phyloP scores from a whole-genome alignment of 1,140 invertebrate genomes.

The Euura saliciscinereae region DNA sequence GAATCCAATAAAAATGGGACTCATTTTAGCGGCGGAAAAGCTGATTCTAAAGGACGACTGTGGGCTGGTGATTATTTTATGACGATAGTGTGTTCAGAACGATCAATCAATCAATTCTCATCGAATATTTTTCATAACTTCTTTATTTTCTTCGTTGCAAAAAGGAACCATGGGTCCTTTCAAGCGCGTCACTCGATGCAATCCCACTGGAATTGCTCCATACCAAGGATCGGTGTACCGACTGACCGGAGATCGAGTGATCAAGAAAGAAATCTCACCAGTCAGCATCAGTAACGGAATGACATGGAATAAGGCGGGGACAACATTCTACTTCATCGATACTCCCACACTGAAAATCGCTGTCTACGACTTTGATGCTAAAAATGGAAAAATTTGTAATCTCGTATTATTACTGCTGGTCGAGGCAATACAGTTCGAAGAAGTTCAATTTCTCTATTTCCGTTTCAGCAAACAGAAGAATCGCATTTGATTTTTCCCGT shows the following conservation, averaged over 20 bases:
- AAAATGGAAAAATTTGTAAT: slow-evolving; percentile 68
- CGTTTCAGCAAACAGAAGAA: slow-evolving; percentile 52
- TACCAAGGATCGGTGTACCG: slow-evolving; percentile 63
- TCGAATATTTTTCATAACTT: too few species aligned
- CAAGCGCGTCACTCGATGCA: slow-evolving; percentile 50
- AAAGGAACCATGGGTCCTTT: slow-evolving; percentile 72
- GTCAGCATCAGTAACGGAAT: slow-evolving; percentile 83
- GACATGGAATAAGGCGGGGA: slow-evolving; percentile 37
- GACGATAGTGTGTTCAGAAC: neutral
- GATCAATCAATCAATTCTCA: too few species aligned
- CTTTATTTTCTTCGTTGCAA: neutral
- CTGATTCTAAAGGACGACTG: slow-evolving; percentile 77
- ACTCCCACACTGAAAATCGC: slow-evolving; percentile 70
- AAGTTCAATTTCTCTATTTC: slow-evolving; percentile 49
- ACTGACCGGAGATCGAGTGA: slow-evolving; percentile 44
- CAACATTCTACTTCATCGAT: slow-evolving; percentile 85
- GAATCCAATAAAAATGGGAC: slow-evolving; percentile 73
- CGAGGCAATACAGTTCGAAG: too few species aligned
- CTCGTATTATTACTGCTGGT: too few species aligned
- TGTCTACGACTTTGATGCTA: slow-evolving; percentile 77
- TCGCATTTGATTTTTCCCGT: slow-evolving; percentile 50
- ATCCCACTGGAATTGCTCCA: slow-evolving; percentile 49
- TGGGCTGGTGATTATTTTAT: slow-evolving; percentile 70
- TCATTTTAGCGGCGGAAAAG: slow-evolving; percentile 67
- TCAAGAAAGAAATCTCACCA: slow-evolving; percentile 35